Conservation (phyloP, 2,888 invertebrate species). For the Caenorhabditis drosophilae region DNA sequence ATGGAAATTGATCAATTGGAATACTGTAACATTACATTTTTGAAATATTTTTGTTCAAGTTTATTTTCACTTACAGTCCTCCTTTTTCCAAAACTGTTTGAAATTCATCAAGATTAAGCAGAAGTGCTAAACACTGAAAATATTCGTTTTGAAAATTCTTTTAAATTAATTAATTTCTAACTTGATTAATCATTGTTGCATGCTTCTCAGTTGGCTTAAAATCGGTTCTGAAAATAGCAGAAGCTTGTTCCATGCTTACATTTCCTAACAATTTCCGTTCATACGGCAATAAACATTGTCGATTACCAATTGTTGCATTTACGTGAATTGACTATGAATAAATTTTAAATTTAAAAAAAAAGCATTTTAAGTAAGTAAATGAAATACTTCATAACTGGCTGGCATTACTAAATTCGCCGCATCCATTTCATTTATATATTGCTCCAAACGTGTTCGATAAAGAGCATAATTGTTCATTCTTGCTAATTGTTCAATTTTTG, state of each 20-base stretch:
- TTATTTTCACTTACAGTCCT: slow-evolving; percentile 30
- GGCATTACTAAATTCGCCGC: background rate
- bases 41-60: background rate
- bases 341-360: background rate
- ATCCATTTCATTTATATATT: slow-evolving; percentile 9
- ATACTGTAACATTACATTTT: slow-evolving; percentile 10
- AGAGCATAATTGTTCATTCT: slow-evolving; percentile 4
- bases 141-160: too few species aligned
- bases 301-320: slow-evolving; percentile 8
- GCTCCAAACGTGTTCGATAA: background rate
- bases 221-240: slow-evolving; percentile 17
- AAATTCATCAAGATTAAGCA: slow-evolving; percentile 22
- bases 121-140: slow-evolving; percentile 16
- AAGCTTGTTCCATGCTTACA: background rate
- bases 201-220: slow-evolving; percentile 12
- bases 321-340: slow-evolving; percentile 21
- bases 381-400: slow-evolving; percentile 8
- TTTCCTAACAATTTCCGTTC: slow-evolving; percentile 1
- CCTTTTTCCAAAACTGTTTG: slow-evolving; percentile 21
- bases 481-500: slow-evolving; percentile 43
- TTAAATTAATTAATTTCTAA: background rate
- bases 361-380: background rate
- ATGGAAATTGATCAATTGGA: slow-evolving; percentile 22
- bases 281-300: slow-evolving; percentile 8
- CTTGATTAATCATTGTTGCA: slow-evolving; percentile 22